Base-by-base conservation (phyloP, 1,140 invertebrate species). In the Philaenus spumarius region DNA sequence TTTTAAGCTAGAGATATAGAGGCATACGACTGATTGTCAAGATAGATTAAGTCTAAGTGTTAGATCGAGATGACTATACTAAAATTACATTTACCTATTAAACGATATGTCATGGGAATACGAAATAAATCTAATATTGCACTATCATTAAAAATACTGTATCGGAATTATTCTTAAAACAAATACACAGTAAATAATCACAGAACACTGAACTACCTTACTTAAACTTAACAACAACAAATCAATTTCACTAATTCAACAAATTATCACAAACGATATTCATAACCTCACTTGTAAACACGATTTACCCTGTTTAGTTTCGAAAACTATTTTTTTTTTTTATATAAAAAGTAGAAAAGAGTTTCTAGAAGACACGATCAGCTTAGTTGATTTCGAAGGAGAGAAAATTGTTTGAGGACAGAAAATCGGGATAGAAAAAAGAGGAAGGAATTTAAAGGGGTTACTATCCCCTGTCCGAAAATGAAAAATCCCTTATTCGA, bases 11-110 rank as follows among this genome's bases (percentile, higher is more conserved):
- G 5, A 37, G 37, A 53, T 24, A 51, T 47, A 53, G 50, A 53
- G 50, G 50, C 50, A 53, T 53, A 30, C 20, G 50, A 53, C 50
- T 53, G 50, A 53, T 53, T 53, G 50, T 53, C 50, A 53, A 19
- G 34, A 37, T 39, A 53, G 50, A 39, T 53, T 37, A 17, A 53
- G 30, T 30, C 50, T 53, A 53, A 53, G 48, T 37, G 50, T 53
- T 53, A 53, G n/a, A 47, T 22, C 45, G 45, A 9, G 17, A 9
- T 22, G 19, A 26, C 4, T 35, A 34, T 22, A 15, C 5, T 20
- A 17, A 14, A 7, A 39, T 19, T 30, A 34, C 19, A 35, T 51
- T 37, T 35, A 39, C 35, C 50, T 53, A 37, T 30, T 23, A 46
- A 20, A 20, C 11, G 43, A 46, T 46, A 42, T 42, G 19, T 42